Percentiles rank a stretch among this genome's conserved stretches.
These are phyloP conservation scores for Xiphophorus couchianus DNA, from an alignment of 2,113 vertebrate species.

Conservation along the genomic window DNA sequence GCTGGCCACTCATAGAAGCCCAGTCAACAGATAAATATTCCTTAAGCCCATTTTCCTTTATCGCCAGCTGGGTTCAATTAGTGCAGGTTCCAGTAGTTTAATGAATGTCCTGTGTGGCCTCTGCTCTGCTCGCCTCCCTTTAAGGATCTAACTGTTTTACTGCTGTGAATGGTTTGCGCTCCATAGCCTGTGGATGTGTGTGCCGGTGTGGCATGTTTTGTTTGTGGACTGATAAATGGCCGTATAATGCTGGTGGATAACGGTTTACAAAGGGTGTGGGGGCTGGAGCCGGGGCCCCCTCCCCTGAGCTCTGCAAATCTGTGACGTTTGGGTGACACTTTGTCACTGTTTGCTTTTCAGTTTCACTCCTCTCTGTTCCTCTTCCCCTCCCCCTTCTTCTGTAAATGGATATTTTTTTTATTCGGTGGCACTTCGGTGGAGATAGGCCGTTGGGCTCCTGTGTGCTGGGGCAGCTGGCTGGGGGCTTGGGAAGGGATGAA, in stretches of 20 bases:
- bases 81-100: conserved; percentile 74
- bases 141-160: conserved; percentile 67
- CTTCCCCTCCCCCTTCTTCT: conserved; percentile 31
- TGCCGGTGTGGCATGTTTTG: conserved; percentile 66
- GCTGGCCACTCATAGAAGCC: conserved; percentile 66
- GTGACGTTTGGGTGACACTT: conserved; percentile 61
- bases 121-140: conserved; percentile 68
- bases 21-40: conserved; percentile 77
- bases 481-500: conserved; percentile 72
- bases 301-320: conserved; percentile 55
- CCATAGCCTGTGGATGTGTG: conserved; percentile 34
- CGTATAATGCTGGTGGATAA: conserved; percentile 75
- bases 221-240: conserved; percentile 78
- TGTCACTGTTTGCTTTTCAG: conserved; percentile 39
- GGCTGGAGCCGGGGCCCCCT: conserved; percentile 8
- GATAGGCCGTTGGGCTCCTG: conserved; percentile 74
- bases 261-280: conserved; percentile 58
- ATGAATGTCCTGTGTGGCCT: conserved; percentile 76
- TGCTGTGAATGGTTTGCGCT: conserved; percentile 49
- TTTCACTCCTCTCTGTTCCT: conserved; percentile 23
- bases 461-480: conserved; percentile 73
- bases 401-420: conserved; percentile 68
- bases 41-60: conserved; percentile 71
- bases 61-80: conserved; percentile 75
- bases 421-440: conserved; percentile 65